phyloP scores from a whole-genome alignment of 2,888 invertebrate species.

The Pilophorus perplexus region DNA sequence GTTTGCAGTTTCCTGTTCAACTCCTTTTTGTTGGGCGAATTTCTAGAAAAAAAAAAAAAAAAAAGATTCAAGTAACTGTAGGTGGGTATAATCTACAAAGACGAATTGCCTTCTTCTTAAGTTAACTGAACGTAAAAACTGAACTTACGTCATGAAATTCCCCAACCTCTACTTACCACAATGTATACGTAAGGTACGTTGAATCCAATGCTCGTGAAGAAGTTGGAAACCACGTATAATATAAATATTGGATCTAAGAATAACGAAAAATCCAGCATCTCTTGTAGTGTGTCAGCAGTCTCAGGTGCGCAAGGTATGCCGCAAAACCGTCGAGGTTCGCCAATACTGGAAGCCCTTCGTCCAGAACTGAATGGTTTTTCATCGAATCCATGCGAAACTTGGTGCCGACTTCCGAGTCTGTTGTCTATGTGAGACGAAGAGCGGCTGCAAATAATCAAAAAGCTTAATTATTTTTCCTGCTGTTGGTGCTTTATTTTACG shows the following conservation, averaged over 20 bases:
- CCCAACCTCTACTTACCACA: slow-evolving; percentile 55
- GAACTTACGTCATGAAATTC: background rate
- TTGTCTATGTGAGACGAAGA: slow-evolving; percentile 19
- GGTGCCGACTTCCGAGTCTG: background rate
- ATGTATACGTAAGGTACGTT: slow-evolving; percentile 90
- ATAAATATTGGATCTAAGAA: slow-evolving; percentile 83
- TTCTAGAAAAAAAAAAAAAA: slow-evolving; percentile 21
- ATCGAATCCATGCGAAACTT: slow-evolving; percentile 5
- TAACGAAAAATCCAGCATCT: slow-evolving; percentile 83
- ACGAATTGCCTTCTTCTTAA: background rate
- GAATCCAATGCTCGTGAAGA: slow-evolving; percentile 91
- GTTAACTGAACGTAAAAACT: background rate
- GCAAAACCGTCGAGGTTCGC: slow-evolving; percentile 46
- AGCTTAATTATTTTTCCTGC: no score
- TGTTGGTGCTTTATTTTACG: no score
- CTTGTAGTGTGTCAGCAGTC: slow-evolving; percentile 66
- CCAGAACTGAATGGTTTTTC: slow-evolving; percentile 38
- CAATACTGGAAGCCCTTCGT: slow-evolving; percentile 56
- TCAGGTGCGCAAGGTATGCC: slow-evolving; percentile 65
- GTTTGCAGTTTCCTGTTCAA: slow-evolving; percentile 62
- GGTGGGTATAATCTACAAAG: no score
- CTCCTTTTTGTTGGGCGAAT: slow-evolving; percentile 50
- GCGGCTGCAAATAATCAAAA: slow-evolving; percentile 19
- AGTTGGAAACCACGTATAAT: slow-evolving; percentile 88
- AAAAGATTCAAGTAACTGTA: background rate